Percentiles rank a stretch among this genome's conserved stretches.
Evolutionary conservation across 2,113 vertebrate genomes (phyloP).

Genomic region (Ptilorrhoa leucosticta): DNA sequence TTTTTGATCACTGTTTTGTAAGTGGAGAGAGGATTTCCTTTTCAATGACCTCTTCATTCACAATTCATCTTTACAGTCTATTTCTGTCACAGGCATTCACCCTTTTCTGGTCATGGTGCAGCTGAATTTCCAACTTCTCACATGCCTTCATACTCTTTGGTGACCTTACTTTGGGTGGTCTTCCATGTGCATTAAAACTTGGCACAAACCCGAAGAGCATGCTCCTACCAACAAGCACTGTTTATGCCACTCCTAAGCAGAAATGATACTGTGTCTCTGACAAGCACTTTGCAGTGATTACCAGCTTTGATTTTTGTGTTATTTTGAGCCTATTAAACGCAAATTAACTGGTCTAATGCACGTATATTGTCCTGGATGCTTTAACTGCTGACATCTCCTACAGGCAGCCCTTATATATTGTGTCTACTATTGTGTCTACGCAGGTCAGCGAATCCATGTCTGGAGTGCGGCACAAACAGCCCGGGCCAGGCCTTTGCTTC

Average conservation of each 20-base stretch:
- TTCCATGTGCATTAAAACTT: fast-evolving
- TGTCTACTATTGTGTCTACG: fast-evolving
- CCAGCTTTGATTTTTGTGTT: neutral
- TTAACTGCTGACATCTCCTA: neutral
- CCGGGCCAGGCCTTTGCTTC: fast-evolving
- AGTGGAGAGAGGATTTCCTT: neutral
- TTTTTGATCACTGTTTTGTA: neutral
- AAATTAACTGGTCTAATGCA: fast-evolving
- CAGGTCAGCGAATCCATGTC: fast-evolving
- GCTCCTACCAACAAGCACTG: fast-evolving
- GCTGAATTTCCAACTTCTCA: neutral
- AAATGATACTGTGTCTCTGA: fast-evolving
- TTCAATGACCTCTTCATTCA: neutral
- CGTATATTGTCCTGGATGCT: fast-evolving
- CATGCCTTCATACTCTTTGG: fast-evolving
- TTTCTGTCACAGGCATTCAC: neutral
- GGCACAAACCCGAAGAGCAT: fast-evolving
- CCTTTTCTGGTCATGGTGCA: neutral
- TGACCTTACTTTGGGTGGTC: neutral
- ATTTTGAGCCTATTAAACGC: neutral
- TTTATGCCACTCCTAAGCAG: neutral
- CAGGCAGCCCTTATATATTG: fast-evolving
- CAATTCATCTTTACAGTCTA: neutral
- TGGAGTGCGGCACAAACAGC: fast-evolving
- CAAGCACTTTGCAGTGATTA: neutral